Percentiles rank a stretch among this genome's conserved stretches.
phyloP scores from a whole-genome alignment of 2,888 invertebrate species.

The Phasia obesa region DNA sequence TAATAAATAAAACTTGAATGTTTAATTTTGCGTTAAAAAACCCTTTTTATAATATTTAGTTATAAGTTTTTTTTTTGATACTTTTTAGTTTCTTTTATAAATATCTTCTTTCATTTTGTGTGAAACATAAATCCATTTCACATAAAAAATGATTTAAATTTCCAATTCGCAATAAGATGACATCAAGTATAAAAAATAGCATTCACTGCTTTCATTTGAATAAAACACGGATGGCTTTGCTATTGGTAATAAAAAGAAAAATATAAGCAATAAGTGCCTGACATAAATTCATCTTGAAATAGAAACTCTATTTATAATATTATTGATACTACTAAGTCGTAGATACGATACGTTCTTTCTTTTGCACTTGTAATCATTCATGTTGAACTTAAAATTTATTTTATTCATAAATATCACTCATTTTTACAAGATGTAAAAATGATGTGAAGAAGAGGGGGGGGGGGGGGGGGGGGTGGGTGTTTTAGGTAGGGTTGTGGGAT shows the following conservation, averaged over 20 bases:
- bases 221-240: constrained; percentile 23
- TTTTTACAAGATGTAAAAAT: too few relatives aligned
- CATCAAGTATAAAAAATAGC: constrained; percentile 24
- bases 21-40: too few relatives aligned
- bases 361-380: neutral
- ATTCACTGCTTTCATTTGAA: constrained; percentile 11
- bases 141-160: constrained; percentile 15
- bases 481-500: too few relatives aligned
- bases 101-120: neutral
- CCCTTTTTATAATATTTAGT: too few relatives aligned
- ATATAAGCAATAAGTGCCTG: constrained; percentile 34
- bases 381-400: constrained; percentile 17
- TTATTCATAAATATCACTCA: constrained; percentile 1
- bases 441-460: too few relatives aligned
- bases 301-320: constrained; percentile 22
- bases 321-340: constrained; percentile 18
- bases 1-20: too few relatives aligned
- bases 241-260: constrained; percentile 19
- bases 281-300: constrained; percentile 32
- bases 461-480: too few relatives aligned
- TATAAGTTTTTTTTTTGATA: neutral
- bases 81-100: neutral
- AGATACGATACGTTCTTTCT: neutral
- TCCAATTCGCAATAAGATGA: constrained; percentile 1
- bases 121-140: constrained; percentile 14